Base-by-base conservation (phyloP, 2,797 vertebrate genomes). In the Mallotus villosus region DNA sequence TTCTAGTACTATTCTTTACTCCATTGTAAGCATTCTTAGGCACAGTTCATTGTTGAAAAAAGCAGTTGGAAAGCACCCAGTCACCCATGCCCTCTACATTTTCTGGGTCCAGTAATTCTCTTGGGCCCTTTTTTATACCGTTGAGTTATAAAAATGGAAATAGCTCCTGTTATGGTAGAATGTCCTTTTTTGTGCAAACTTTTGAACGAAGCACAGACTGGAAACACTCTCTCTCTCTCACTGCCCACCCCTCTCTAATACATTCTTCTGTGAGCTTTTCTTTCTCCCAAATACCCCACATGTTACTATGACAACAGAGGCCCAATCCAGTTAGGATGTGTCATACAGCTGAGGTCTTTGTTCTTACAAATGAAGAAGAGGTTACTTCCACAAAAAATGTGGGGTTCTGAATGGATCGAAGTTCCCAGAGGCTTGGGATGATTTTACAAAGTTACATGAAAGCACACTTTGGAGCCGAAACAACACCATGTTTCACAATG, bases 271-370 rank as follows among this genome's bases (percentile, higher is more conserved):
- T 74, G 75, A 70, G 67, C 51, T n/a, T 17, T n/a, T n/a, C 51
- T n/a, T n/a, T n/a, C 51, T n/a, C 8, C 51, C 51, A 46, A 46
- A 46, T n/a, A 17, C 66, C 73, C n/a, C 5, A 64, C 73, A 2
- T 27, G 73, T 81, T 84, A 59, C 81, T 53, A 25, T 66, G 62
- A 73, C 68, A 84, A 87, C 85, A 27, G 21, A 60, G 29, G 73
- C 74, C 67, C 69, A 79, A 78, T 82, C 27, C 53, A 75, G 71
- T 77, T 63, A 32, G 46, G 34, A 37, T 37, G 7, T 46, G 37
- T 78, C 27, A 19, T 32, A 17, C 67, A 74, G 25, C 2, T 12
- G n/a, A 7, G 55, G 34, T 64, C 21, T 78, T 65, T 74, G 32
- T 73, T 62, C 59, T 34, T 58, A 65, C 46, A 34, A 34, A 34